Evolutionary conservation across 2,888 invertebrate species (phyloP).

Genomic region (Zaprionus bogoriensis): DNA sequence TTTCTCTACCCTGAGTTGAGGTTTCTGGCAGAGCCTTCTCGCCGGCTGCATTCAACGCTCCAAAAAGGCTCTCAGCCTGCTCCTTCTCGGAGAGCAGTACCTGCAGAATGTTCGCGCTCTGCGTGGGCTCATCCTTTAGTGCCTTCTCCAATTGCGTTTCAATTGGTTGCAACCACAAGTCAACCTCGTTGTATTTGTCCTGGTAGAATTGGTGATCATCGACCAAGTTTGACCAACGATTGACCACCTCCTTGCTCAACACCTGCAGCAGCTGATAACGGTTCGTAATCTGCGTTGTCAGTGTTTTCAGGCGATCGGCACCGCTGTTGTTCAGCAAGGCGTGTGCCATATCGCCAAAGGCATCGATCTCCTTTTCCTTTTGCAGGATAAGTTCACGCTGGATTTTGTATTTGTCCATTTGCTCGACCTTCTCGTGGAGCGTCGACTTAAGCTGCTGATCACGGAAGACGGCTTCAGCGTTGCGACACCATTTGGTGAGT

Average conservation of each 20-base stretch:
- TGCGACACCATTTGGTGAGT: slow-evolving; percentile 93
- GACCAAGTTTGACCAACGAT: slow-evolving; percentile 91
- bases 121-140: slow-evolving; percentile 87
- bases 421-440: slow-evolving; percentile 90
- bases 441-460: slow-evolving; percentile 93
- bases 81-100: slow-evolving; percentile 91
- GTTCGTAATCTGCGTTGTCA: slow-evolving; percentile 94
- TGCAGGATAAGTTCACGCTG: slow-evolving; percentile 89
- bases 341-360: slow-evolving; percentile 95
- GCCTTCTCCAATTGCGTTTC: slow-evolving; percentile 87
- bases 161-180: slow-evolving; percentile 90
- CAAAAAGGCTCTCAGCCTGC: slow-evolving; percentile 91
- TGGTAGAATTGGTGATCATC: slow-evolving; percentile 92
- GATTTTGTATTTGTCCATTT: slow-evolving; percentile 88
- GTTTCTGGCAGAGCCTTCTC: slow-evolving; percentile 97
- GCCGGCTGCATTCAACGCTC: slow-evolving; percentile 89
- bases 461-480: slow-evolving; percentile 91
- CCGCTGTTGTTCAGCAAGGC: slow-evolving; percentile 91
- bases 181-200: slow-evolving; percentile 89
- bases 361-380: slow-evolving; percentile 93
- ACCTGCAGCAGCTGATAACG: slow-evolving; percentile 91
- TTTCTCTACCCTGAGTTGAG: slow-evolving; percentile 94
- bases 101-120: slow-evolving; percentile 88
- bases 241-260: slow-evolving; percentile 92
- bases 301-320: slow-evolving; percentile 92